phyloP scores from a whole-genome alignment of 1,140 invertebrate species.

The Drosophila saltans region DNA sequence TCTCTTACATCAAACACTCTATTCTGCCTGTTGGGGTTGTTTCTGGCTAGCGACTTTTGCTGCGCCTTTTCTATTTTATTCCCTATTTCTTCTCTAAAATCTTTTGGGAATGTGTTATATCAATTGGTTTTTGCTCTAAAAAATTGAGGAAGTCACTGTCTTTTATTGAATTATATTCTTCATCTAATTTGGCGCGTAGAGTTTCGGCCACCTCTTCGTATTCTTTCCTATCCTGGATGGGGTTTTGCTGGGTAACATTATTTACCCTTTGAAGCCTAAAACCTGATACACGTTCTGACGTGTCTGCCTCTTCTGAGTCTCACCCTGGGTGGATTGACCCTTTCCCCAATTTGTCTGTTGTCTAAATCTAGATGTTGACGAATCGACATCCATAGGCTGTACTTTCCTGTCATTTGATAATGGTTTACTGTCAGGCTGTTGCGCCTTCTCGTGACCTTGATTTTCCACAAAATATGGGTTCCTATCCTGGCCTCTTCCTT shows the following conservation, averaged over 20 bases:
- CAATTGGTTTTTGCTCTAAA: too few relatives aligned
- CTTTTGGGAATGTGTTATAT: too few relatives aligned
- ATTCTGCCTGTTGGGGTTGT: too few relatives aligned
- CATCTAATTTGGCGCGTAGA: slow-evolving; percentile 24
- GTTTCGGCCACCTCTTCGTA: slow-evolving; percentile 20
- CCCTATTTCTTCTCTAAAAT: too few relatives aligned
- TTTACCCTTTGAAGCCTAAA: slow-evolving; percentile 28
- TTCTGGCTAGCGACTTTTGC: too few relatives aligned
- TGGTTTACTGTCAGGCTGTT: neutral
- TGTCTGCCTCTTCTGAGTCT: slow-evolving; percentile 23
- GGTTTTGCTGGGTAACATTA: slow-evolving; percentile 21
- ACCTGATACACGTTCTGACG: slow-evolving; percentile 21
- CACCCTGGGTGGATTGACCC: slow-evolving; percentile 1
- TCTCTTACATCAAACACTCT: too few relatives aligned
- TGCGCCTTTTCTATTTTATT: too few relatives aligned
- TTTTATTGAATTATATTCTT: slow-evolving; percentile 7
- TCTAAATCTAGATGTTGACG: neutral
- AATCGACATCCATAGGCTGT: neutral
- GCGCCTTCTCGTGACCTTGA: slow-evolving; percentile 3
- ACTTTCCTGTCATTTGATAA: slow-evolving; percentile 5
- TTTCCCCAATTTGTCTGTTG: slow-evolving; percentile 18
- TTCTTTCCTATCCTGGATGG: neutral
- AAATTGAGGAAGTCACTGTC: slow-evolving; percentile 17
- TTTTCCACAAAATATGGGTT: slow-evolving; percentile 23
- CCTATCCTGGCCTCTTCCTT: slow-evolving; percentile 16